Conservation (phyloP, 2,888 invertebrate species). For the Pandemis corylana region DNA sequence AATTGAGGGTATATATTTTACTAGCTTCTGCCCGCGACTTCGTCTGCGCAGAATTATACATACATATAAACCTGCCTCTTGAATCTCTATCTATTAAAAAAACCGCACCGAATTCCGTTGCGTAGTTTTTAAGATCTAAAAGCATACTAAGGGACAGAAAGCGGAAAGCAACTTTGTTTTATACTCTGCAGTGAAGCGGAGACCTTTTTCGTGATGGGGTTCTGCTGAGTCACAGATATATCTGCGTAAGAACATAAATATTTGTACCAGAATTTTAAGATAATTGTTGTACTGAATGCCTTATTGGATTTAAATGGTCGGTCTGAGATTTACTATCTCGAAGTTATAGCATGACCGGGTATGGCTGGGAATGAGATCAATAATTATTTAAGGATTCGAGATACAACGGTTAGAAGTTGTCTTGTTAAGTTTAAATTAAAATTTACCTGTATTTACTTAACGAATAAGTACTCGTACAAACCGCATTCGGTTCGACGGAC, state of each 20-base stretch:
- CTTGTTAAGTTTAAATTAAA: too few relatives aligned
- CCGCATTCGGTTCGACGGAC: neutral
- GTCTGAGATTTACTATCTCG: conserved; percentile 10
- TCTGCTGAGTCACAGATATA: conserved; percentile 35
- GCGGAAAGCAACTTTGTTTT: too few relatives aligned
- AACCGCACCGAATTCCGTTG: too few relatives aligned
- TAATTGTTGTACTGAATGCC: conserved; percentile 24
- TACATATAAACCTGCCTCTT: too few relatives aligned
- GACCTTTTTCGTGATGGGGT: conserved; percentile 24
- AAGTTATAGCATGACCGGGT: conserved; percentile 11
- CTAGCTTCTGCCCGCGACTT: too few relatives aligned
- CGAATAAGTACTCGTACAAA: neutral
- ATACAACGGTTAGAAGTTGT: neutral
- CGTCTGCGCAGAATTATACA: too few relatives aligned
- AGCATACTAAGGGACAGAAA: too few relatives aligned
- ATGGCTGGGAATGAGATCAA: conserved; percentile 5
- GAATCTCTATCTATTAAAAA: too few relatives aligned
- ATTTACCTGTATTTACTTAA: too few relatives aligned
- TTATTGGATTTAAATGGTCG: conserved; percentile 30
- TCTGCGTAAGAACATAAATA: conserved; percentile 32
- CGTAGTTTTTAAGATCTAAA: too few relatives aligned
- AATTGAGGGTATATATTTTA: conserved; percentile 4
- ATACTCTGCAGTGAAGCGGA: conserved; percentile 2
- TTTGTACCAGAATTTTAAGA: conserved; percentile 17
- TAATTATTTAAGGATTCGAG: neutral